Percentiles rank a stretch among this genome's conserved stretches.
Conservation (phyloP, 2,888 invertebrate species). For the Norana najaformis region DNA sequence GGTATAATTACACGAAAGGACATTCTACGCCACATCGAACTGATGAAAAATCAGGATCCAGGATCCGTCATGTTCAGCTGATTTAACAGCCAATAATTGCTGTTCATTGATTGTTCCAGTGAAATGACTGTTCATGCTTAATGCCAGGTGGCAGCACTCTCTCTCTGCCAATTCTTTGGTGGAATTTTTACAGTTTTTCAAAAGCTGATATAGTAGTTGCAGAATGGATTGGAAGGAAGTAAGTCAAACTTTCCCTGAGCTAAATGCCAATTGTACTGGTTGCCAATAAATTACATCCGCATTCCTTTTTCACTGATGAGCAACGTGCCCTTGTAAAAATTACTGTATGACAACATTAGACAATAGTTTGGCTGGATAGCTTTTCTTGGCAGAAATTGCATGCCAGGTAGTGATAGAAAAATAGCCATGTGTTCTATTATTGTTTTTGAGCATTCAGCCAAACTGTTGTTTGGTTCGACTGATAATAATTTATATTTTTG, state of each 20-base stretch:
- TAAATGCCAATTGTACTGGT: not conserved
- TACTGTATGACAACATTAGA: not conserved
- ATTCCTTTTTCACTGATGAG: not conserved
- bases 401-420: not conserved
- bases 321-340: not conserved
- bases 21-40: constrained; percentile 92
- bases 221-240: not conserved
- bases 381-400: not conserved
- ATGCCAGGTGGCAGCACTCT: not conserved
- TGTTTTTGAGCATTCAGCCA: not conserved
- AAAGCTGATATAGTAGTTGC: not conserved
- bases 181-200: not conserved
- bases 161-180: not conserved
- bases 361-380: not conserved
- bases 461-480: not conserved
- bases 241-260: not conserved
- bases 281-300: not conserved
- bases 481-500: constrained; percentile 2
- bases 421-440: not conserved
- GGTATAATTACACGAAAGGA: constrained; percentile 99
- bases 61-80: constrained; percentile 60
- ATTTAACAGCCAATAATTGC: not conserved
- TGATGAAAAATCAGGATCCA: constrained; percentile 94
- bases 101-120: not conserved
- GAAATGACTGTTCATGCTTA: not conserved